Conservation (phyloP, 2,888 invertebrate species). For the Drosophila barbarae region DNA sequence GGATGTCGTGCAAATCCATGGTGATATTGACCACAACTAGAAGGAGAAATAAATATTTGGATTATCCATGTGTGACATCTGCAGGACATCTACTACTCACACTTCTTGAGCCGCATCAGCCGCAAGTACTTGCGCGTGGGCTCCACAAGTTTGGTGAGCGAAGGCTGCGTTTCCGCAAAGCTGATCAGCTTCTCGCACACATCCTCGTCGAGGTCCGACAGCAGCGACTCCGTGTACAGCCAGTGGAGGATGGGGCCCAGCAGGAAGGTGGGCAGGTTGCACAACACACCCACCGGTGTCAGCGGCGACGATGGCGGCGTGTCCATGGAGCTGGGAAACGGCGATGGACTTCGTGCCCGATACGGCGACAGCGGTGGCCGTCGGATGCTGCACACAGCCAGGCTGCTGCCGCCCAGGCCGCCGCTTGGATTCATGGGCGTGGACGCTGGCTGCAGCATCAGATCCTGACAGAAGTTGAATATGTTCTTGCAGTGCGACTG, state of each 20-base stretch:
- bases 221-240: slow-evolving; percentile 84
- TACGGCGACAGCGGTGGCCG: slow-evolving; percentile 77
- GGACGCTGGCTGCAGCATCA: slow-evolving; percentile 64
- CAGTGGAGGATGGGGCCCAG: slow-evolving; percentile 83
- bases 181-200: slow-evolving; percentile 82
- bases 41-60: background rate
- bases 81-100: slow-evolving; percentile 78
- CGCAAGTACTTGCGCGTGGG: slow-evolving; percentile 83
- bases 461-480: slow-evolving; percentile 77
- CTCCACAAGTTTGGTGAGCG: slow-evolving; percentile 81
- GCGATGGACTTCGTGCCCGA: slow-evolving; percentile 75
- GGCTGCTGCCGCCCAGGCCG: slow-evolving; percentile 22
- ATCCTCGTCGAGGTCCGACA: slow-evolving; percentile 82
- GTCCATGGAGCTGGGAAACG: slow-evolving; percentile 75
- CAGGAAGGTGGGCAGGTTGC: slow-evolving; percentile 83
- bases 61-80: background rate
- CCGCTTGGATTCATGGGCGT: slow-evolving; percentile 35
- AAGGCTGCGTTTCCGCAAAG: slow-evolving; percentile 81
- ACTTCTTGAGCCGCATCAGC: slow-evolving; percentile 83
- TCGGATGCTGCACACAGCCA: slow-evolving; percentile 61
- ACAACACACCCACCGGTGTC: slow-evolving; percentile 81
- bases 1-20: slow-evolving; percentile 84
- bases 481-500: slow-evolving; percentile 71
- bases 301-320: slow-evolving; percentile 78
- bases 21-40: slow-evolving; percentile 84